Base-by-base conservation (phyloP, 2,113 vertebrate species). In the Microtus pennsylvanicus region DNA sequence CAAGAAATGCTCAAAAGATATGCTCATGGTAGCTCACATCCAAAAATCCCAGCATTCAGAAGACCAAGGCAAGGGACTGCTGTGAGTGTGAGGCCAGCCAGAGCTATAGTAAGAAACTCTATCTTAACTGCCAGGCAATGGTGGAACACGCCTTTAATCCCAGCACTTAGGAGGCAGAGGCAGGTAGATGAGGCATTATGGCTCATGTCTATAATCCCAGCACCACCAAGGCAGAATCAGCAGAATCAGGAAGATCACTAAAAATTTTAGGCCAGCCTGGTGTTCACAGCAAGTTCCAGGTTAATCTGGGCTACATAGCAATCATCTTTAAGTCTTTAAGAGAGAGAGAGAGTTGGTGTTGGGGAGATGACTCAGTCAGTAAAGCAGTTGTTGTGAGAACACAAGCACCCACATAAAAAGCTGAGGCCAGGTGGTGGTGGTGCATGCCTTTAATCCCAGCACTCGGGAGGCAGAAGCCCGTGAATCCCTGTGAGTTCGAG, bases 1-100 rank as follows among this genome's bases (percentile, higher is more conserved):
- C 65, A 89, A 72, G 55, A 89, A 77, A 87, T 33, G 33, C 86
- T 94, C 63, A 91, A 61, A 94, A 21, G 33, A 52, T 47, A 35
- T 26, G 50, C 13, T 72, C 19, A 52, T 16, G 47, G 45, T 70
- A 72, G 33, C 33, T n/a, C 67, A 72, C 47, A 72, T 16, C 67
- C 35, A 7, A 0, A n/a, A 70, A 52, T 26, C 65, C 38, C 38
- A 42, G 38, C 38, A 42, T 42, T 42, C 38, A 42, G 38, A 42
- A 42, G 38, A 42, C n/a, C n/a, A n/a, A n/a, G n/a, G n/a, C 22
- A 72, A 26, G 24, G 33, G 35, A 52, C 3, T 24, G 12, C 67
- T 69, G 4, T 70, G 42, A 72, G 35, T 28, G 28, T 70, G 47
- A 50, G n/a, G 35, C 22, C 86, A 55, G 67, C 24, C 30, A 74